phyloP scores from a whole-genome alignment of 2,113 vertebrate genomes.

The Vidua chalybeata region DNA sequence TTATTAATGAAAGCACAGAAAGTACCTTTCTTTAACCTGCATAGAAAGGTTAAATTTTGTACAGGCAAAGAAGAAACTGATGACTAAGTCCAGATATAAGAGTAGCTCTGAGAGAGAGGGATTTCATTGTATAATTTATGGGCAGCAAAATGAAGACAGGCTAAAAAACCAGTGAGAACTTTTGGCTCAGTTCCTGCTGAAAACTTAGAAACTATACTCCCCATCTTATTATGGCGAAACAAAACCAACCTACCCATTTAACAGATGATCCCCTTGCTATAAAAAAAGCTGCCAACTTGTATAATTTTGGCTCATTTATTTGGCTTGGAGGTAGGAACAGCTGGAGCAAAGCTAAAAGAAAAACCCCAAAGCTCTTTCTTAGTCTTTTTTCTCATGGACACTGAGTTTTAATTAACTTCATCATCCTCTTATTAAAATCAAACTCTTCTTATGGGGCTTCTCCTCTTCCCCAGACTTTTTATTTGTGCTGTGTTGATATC shows the following conservation, averaged over 20 bases:
- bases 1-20: not conserved
- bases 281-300: slow-evolving; percentile 29
- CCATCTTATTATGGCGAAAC: not conserved
- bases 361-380: slow-evolving; percentile 36
- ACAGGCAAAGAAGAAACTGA: not conserved
- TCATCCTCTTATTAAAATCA: slow-evolving; percentile 62
- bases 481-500: not conserved
- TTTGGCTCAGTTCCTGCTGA: not conserved
- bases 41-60: not conserved
- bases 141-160: not conserved
- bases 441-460: slow-evolving; percentile 17
- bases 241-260: slow-evolving; percentile 6
- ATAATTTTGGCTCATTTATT: slow-evolving; percentile 37
- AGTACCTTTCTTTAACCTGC: not conserved
- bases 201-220: slow-evolving; percentile 15
- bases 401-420: slow-evolving; percentile 68
- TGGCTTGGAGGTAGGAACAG: slow-evolving; percentile 63
- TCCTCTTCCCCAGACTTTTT: not conserved
- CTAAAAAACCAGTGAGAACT: not conserved
- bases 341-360: slow-evolving; percentile 59
- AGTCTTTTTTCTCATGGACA: not conserved
- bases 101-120: not conserved
- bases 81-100: not conserved
- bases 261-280: slow-evolving; percentile 49
- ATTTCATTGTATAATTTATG: slow-evolving; percentile 19